phyloP scores from a whole-genome alignment of 2,888 invertebrate species.

The Myopa testacea region DNA sequence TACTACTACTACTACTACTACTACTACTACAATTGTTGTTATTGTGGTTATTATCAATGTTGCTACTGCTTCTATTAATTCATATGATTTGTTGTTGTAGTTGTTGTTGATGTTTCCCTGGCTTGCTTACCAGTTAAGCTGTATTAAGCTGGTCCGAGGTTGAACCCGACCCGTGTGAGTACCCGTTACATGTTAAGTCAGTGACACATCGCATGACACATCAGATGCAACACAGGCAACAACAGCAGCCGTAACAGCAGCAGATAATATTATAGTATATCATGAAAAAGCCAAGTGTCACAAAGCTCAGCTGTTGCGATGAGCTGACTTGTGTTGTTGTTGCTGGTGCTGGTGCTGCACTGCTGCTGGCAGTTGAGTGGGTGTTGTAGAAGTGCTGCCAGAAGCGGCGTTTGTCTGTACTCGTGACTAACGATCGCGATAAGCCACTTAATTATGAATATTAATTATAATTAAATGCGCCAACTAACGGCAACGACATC shows the following conservation, averaged over 20 bases:
- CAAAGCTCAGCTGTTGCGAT: neutral
- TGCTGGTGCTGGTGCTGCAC: conserved; percentile 44
- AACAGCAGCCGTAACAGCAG: conserved; percentile 7
- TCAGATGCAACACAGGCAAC: conserved; percentile 17
- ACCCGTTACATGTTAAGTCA: conserved; percentile 16
- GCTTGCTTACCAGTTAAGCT: neutral
- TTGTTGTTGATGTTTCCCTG: neutral
- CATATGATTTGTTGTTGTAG: neutral
- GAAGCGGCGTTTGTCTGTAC: neutral
- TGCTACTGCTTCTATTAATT: neutral
- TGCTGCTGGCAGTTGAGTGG: conserved; percentile 42
- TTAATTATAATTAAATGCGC: conserved; percentile 55
- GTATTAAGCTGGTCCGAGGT: neutral
- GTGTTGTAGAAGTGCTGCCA: conserved; percentile 31
- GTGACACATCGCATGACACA: conserved; percentile 27
- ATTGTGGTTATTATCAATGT: neutral
- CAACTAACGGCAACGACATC: conserved; percentile 9
- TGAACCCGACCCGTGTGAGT: neutral
- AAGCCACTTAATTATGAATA: conserved; percentile 62
- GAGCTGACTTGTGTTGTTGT: neutral
- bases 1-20: neutral
- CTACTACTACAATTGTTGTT: neutral
- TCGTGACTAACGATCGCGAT: conserved; percentile 58
- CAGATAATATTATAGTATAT: conserved; percentile 18
- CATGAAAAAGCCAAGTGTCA: conserved; percentile 20